Evolutionary conservation across 37 sponge, comb jelly and placozoan species (phyloP), one percentile per base, ranked within the genome.

Genomic region (Hexactinellida sp.): DNA sequence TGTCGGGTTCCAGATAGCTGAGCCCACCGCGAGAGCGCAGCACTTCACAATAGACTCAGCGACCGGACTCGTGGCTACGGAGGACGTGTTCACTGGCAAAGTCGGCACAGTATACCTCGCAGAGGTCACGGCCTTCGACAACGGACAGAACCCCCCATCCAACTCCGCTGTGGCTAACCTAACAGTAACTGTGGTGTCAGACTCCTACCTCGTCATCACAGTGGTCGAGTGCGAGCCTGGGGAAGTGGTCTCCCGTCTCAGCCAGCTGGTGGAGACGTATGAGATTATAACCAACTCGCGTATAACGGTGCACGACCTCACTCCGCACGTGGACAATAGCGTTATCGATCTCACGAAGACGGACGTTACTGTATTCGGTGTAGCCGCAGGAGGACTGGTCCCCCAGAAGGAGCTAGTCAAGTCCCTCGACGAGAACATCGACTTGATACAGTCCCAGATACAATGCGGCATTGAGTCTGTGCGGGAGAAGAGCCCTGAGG

Each of bases 1-100:
- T 38, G 82, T 91, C 24, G 38, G 47, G 1, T 86, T 63, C 82
- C 39, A 36, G 9, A 54, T 90, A 37, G 23, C 5, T 1, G 84
- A 82, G 36, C 28, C 82, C 13, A 63, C 76, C 21, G 76, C 76
- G 1, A 63, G 5, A 23, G 19, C 3, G 76, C 76, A n/a, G 30
- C 76, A 63, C 76, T 63, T 63, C 76, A 23, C 3, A 25, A 63
- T 63, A 10, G 76, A 63, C 76, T 28, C 76, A 21, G 3, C 76
- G 28, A 63, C 76, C 5, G 76, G 76, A n/a, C 76, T 21, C 19
- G 76, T 63, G 76, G 30, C 76, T 25, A 63, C 76, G 34, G 32
- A 63, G 25, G 76, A 63, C 30, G 34, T 63, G 34, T 63, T 63
- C 13, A 23, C 5, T 25, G 34, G 34, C 30, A 63, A 23, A 63